Conservation (phyloP, 2,113 vertebrate species). For the Corythaixoides concolor region DNA sequence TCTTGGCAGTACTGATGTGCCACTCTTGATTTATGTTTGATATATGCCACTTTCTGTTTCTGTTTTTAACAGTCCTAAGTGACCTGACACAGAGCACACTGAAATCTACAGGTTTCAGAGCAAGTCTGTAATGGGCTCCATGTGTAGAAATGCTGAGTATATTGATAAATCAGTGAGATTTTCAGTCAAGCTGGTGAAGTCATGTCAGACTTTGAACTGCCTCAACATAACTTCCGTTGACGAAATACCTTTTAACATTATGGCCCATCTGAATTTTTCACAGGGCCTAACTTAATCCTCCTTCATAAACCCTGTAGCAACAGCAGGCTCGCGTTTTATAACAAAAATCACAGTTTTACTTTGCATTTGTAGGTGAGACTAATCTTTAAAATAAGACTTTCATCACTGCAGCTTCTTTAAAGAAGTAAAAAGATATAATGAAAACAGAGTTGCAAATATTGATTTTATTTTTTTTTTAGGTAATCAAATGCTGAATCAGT, state of each 20-base stretch:
- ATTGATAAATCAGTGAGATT: neutral
- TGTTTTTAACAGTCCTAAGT: neutral
- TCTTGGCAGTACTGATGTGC: neutral
- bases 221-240: neutral
- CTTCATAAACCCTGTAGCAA: neutral
- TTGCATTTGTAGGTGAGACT: neutral
- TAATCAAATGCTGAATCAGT: neutral
- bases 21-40: neutral
- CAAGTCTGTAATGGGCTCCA: neutral
- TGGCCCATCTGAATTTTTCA: neutral
- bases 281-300: neutral
- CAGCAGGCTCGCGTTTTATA: neutral
- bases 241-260: neutral
- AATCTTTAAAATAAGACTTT: neutral
- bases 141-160: neutral
- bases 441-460: neutral
- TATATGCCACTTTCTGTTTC: neutral
- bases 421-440: neutral
- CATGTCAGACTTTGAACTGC: neutral
- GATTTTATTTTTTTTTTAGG: neutral
- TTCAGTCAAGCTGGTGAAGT: neutral
- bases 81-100: neutral
- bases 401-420: neutral
- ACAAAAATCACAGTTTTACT: neutral
- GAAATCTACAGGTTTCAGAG: neutral